phyloP scores from a whole-genome alignment of 2,797 vertebrate genomes.

The Lutjanus argentimaculatus region DNA sequence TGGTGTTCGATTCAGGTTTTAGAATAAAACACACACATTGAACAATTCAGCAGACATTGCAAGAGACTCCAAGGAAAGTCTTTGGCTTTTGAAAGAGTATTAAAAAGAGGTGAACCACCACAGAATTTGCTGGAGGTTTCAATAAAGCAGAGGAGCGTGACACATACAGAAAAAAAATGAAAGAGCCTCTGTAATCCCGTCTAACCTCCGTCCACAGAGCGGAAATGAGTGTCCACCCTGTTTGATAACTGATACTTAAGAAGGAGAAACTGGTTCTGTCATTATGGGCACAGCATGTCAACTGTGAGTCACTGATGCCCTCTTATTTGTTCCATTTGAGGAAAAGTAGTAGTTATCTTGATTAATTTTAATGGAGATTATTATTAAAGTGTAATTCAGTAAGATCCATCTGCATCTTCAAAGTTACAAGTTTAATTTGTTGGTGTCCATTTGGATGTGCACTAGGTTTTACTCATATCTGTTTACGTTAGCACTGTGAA shows the following conservation, averaged over 20 bases:
- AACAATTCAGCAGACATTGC: background rate
- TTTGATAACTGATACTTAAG: constrained; percentile 49
- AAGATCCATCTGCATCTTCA: constrained; percentile 14
- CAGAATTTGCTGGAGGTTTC: background rate
- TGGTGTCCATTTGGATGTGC: background rate
- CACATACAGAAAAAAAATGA: constrained; percentile 9
- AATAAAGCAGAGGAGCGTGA: background rate
- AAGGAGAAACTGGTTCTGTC: constrained; percentile 44
- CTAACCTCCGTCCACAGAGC: constrained; percentile 7
- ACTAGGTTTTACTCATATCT: background rate
- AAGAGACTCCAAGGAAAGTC: background rate
- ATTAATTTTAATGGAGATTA: background rate
- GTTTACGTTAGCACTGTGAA: background rate
- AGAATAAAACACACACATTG: constrained; percentile 8
- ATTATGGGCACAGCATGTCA: constrained; percentile 31
- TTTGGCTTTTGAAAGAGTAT: background rate
- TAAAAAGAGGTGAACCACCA: background rate
- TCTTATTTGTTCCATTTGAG: constrained; percentile 41
- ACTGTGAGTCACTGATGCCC: constrained; percentile 20
- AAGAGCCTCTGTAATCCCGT: constrained; percentile 11
- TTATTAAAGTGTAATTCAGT: constrained; percentile 7
- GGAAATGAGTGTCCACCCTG: constrained; percentile 23
- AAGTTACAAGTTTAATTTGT: background rate
- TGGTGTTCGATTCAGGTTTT: background rate
- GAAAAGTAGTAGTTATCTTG: constrained; percentile 11